Evolutionary conservation across 2,888 invertebrate genomes (phyloP), one percentile per base, ranked within the genome.

Genomic region (Chrysolina haemoptera): DNA sequence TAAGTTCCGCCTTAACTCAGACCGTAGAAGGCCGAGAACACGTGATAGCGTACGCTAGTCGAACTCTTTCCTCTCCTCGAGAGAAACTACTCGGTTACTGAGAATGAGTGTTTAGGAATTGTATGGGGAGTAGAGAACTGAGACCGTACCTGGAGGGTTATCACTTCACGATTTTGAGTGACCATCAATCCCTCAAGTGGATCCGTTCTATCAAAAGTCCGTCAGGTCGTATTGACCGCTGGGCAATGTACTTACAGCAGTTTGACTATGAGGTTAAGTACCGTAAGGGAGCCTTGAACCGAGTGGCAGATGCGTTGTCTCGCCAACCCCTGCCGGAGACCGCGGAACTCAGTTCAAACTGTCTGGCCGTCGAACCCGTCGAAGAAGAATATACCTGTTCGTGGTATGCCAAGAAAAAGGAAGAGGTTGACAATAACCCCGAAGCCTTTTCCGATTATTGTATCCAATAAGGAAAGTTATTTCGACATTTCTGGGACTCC

Each of bases 51-150:
- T 80, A 80, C 64, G 76, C 76, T 14, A 81, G 79, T 41, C 27
- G 43, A 22, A 55, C 75, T 12, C 46, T 79, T 22, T 27, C 50
- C 62, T 68, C 11, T 74, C 81, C 69, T n/a, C 53, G 41, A 70
- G n/a, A 62, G 41, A 77, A 55, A 76, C 10, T 78, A 79, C 53
- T 76, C 78, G 0, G 78, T 78, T 3, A 80, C 80, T 22, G 81
- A 85, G 68, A 78, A 81, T 62, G 80, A 84, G 64, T 79, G 79
- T 63, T 55, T 82, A 50, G 82, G 83, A 3, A 75, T 84, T 0
- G 78, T 83, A 1, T 83, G 78, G 72, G 80, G 76, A 14, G 76
- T 83, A 5, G 63, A 77, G 43, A 83, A 82, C 76, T 80, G 74
- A 55, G 75, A 66, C 59, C 53, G 9, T 71, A 71, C 14, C 62